Evolutionary conservation across 2,113 vertebrate genomes (phyloP).

Genomic region (Proterorhinus semilunaris): DNA sequence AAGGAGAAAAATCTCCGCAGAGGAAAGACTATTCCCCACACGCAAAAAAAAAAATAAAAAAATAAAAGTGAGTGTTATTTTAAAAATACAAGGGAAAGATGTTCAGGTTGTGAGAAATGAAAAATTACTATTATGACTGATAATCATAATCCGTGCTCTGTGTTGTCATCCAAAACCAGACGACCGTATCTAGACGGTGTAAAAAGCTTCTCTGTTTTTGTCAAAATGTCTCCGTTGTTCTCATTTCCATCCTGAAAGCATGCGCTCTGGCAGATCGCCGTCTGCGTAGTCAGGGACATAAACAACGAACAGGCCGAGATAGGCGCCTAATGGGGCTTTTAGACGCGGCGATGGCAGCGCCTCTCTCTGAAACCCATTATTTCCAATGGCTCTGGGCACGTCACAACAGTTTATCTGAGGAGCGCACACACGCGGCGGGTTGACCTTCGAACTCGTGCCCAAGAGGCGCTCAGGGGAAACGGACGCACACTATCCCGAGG

Average conservation of each 20-base stretch:
- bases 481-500: neutral
- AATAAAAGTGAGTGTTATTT: too few species aligned
- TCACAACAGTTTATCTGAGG: constrained; percentile 9
- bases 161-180: neutral
- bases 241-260: neutral
- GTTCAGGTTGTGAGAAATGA: too few species aligned
- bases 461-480: neutral
- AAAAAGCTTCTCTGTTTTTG: neutral
- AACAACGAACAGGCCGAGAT: neutral
- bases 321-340: constrained; percentile 5
- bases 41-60: too few species aligned
- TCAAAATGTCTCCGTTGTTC: neutral
- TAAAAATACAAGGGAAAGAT: too few species aligned
- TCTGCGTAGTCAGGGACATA: neutral
- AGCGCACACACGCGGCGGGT: neutral
- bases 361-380: neutral
- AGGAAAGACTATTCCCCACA: too few species aligned
- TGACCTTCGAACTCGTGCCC: constrained; percentile 2
- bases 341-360: neutral
- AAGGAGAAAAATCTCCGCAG: too few species aligned
- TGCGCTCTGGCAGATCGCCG: neutral
- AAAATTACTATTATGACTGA: too few species aligned
- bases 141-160: too few species aligned
- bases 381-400: neutral
- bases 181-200: neutral